A percentile compares a stretch with the other conserved stretches of the same genome.
Conservation (phyloP, 2,113 vertebrate species). For the Corythornis madagascariensis region DNA sequence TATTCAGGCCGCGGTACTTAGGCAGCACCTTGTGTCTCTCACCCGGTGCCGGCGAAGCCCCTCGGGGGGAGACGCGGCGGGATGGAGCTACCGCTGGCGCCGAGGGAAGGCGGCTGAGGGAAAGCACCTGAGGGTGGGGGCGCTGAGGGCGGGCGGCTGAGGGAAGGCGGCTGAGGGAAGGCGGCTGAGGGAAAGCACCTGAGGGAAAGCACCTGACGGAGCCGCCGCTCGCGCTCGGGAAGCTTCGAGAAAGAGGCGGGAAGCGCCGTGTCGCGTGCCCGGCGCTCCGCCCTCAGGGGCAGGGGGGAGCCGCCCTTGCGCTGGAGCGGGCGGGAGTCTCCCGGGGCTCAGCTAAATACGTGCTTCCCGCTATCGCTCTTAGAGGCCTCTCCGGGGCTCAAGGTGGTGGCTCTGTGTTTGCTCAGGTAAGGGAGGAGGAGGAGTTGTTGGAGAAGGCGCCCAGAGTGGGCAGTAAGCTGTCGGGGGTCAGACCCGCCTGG, state of each 20-base stretch:
- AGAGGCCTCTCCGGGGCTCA: accelerated
- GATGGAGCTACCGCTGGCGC: neutral
- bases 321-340: too few species aligned
- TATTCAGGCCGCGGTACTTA: accelerated
- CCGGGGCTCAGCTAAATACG: too few species aligned
- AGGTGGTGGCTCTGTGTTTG: accelerated
- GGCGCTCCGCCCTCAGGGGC: accelerated
- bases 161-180: too few species aligned
- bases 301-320: too few species aligned
- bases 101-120: neutral
- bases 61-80: neutral
- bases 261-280: neutral
- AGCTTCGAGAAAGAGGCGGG: neutral
- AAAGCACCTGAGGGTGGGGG: accelerated
- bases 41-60: accelerated
- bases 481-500: accelerated
- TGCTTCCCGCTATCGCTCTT: too few species aligned
- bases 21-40: accelerated
- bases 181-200: too few species aligned
- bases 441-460: accelerated
- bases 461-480: accelerated
- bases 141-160: neutral
- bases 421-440: accelerated
- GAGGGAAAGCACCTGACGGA: too few species aligned
- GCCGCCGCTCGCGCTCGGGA: accelerated